Conservation (phyloP, 2,888 invertebrate genomes). For the Xestia rhomboidea region DNA sequence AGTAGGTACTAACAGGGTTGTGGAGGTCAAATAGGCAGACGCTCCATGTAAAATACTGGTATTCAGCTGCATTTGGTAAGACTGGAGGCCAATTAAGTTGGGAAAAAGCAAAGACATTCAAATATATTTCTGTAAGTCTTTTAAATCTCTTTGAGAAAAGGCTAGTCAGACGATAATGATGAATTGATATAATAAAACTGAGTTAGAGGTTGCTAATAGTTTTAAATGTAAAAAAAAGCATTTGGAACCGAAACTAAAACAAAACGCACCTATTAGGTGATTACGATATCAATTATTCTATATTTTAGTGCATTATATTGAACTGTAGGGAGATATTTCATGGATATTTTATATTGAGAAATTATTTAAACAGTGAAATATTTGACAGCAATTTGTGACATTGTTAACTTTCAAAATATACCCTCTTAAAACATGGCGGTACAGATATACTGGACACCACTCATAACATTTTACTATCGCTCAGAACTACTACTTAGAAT, state of each 20-base stretch:
- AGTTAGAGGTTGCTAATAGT: neutral
- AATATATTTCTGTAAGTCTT: no score
- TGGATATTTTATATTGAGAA: neutral
- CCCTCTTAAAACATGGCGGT: neutral
- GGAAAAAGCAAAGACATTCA: no score
- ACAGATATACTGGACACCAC: neutral
- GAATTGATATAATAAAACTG: no score
- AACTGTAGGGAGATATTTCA: neutral
- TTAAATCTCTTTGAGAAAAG: no score
- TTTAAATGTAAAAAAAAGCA: neutral
- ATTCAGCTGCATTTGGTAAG: no score
- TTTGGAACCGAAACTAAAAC: no score
- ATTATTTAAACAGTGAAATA: neutral
- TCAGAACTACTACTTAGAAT: conserved; percentile 1
- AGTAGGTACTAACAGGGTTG: no score
- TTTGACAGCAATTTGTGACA: neutral
- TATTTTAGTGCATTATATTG: neutral
- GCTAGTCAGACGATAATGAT: no score
- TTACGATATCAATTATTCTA: neutral
- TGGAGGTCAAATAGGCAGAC: no score
- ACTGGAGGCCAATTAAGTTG: neutral
- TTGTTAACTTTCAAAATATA: neutral
- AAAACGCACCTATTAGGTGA: neutral
- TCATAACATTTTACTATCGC: neutral
- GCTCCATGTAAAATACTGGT: no score